Base-by-base conservation (phyloP, 1,140 invertebrate species). In the Daktulosphaira vitifoliae region DNA sequence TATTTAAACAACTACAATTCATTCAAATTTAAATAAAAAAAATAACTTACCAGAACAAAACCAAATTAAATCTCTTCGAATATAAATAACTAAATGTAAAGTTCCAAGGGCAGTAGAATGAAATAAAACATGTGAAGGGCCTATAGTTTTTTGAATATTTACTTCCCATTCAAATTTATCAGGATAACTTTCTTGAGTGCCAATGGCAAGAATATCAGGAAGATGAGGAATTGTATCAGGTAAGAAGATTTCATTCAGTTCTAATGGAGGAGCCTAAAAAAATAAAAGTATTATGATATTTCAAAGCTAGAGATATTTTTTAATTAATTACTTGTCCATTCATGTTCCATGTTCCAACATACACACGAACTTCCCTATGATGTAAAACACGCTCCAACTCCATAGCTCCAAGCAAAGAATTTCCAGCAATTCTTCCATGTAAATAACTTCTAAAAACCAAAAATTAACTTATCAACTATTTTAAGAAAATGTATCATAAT, bases 261-360 rank as follows among this genome's bases (percentile, higher is more conserved):
- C 83, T 44, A 69, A 39, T 20, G 78, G 78, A 33, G 79, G 75
- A 53, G 75, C 73, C 78, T 81, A 70, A n/a, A 73, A n/a, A 5
- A 71, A 68, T 3, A 56, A 65, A 64, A 15, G 39, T 13, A 33
- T 52, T 16, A 52, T 11, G 22, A 9, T 39, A 39, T 48, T 48
- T 39, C 25, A 46, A n/a, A 39, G 18, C 13, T 46, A 8, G 29
- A 33, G 42, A 39, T 44, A 53, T 33, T 33, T 11, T 6, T 33
- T 33, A 33, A 3, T 48, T 20, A 71, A 71, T 77, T 73, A 86
- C 82, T 81, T 90, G 89, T 13, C 89, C 89, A 77, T 93, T 93
- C 90, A 96, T 95, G 75, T 98, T 98, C 93, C 93, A 97, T 5
- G 91, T 92, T 0, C 90, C 91, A 64, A 95, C 83, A 78, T 92